Conservation (phyloP, 37 sponge, comb jelly and placozoan genomes). For the Diacarnus erythraeanus region DNA sequence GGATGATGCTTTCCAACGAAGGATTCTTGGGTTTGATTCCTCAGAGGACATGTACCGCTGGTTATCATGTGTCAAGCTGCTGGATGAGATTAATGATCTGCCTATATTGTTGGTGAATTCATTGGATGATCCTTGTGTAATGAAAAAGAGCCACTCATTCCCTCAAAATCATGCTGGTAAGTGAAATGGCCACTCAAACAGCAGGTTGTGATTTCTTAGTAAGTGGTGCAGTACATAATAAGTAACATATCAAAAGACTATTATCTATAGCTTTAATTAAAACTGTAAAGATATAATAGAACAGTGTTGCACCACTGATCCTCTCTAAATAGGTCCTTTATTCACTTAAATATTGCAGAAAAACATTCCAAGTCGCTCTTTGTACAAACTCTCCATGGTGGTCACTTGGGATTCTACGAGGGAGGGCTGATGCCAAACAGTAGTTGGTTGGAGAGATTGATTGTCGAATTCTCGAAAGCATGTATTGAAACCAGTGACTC, state of each 20-base stretch:
- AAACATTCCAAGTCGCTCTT: constrained; percentile 72
- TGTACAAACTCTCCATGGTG: constrained; percentile 77
- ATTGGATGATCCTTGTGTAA: constrained; percentile 80
- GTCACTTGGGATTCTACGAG: constrained; percentile 92
- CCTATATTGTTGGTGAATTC: constrained; percentile 83
- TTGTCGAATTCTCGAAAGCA: constrained; percentile 55
- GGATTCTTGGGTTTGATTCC: constrained; percentile 62
- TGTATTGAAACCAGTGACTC: no score
- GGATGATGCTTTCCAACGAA: constrained; percentile 68
- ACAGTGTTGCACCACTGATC: no score
- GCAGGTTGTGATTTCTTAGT: background rate
- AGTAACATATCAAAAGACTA: no score
- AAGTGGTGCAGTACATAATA: no score
- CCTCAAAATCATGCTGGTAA: constrained; percentile 61
- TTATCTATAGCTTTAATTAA: no score
- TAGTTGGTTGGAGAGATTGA: constrained; percentile 83
- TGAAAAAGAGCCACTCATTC: constrained; percentile 18
- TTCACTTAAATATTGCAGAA: no score
- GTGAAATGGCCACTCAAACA: background rate
- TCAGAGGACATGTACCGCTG: constrained; percentile 52
- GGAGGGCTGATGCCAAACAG: constrained; percentile 66
- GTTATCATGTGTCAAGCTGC: constrained; percentile 29
- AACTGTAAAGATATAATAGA: no score
- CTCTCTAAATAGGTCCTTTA: no score
- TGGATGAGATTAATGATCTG: constrained; percentile 53